A percentile compares a stretch with the other conserved stretches of the same genome.
Evolutionary conservation across 2,797 vertebrate species (phyloP).

Genomic region (Anguilla marmorata): DNA sequence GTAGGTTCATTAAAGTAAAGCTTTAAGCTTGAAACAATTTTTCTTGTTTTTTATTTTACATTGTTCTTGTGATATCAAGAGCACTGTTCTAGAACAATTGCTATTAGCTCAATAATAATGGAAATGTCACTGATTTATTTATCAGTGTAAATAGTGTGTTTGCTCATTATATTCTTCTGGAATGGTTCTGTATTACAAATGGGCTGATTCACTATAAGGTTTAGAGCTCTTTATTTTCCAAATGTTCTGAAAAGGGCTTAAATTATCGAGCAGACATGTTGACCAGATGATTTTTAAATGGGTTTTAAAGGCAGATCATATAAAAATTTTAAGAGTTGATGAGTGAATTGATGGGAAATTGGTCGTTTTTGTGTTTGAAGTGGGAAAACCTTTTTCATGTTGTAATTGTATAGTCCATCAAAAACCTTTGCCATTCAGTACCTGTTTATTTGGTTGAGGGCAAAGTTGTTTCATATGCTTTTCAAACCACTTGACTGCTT

Average conservation of each 20-base stretch:
- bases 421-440: neutral
- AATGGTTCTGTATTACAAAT: neutral
- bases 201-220: neutral
- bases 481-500: neutral
- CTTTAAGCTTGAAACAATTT: neutral
- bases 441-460: conserved; percentile 14
- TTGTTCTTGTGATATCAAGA: too few species aligned
- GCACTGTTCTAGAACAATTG: neutral
- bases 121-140: neutral
- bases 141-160: neutral
- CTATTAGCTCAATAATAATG: neutral
- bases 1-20: neutral
- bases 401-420: neutral
- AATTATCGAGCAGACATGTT: conserved; percentile 1
- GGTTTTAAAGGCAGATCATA: conserved; percentile 14
- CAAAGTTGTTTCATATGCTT: neutral
- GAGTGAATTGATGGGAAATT: conserved; percentile 10
- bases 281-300: neutral
- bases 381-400: neutral
- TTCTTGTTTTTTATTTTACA: neutral
- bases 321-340: neutral
- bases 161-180: neutral
- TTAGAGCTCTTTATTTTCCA: neutral
- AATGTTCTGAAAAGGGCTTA: neutral
- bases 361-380: conserved; percentile 14